These are phyloP conservation scores for Leptopilina drosophilae DNA, from an alignment of 2,888 invertebrate species.

Conservation along the genomic window DNA sequence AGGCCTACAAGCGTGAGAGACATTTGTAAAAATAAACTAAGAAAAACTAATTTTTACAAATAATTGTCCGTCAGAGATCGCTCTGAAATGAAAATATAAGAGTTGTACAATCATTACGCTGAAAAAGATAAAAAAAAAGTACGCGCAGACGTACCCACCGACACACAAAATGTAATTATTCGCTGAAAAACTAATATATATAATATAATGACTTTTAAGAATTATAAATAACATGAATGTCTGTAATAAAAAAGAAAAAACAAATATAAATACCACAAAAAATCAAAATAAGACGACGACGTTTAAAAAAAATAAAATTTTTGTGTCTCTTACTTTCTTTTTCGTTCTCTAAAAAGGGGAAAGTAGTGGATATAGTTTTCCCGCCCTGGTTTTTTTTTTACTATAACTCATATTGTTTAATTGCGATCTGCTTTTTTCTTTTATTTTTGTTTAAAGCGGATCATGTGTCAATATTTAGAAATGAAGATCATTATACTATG, in stretches of 20 bases:
- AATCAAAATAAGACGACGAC: slow-evolving; percentile 56
- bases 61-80: slow-evolving; percentile 66
- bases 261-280: slow-evolving; percentile 64
- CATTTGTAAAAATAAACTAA: slow-evolving; percentile 61
- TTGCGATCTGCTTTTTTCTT: slow-evolving; percentile 39
- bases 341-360: slow-evolving; percentile 49
- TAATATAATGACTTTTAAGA: slow-evolving; percentile 72
- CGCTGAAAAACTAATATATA: slow-evolving; percentile 66
- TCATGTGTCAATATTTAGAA: slow-evolving; percentile 52
- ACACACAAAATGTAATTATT: slow-evolving; percentile 68
- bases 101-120: slow-evolving; percentile 60
- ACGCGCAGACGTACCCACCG: slow-evolving; percentile 66
- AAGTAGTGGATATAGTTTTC: slow-evolving; percentile 46
- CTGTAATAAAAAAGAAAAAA: slow-evolving; percentile 72
- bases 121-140: slow-evolving; percentile 31
- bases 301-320: slow-evolving; percentile 47
- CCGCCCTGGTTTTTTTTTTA: slow-evolving; percentile 42
- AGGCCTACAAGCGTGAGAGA: slow-evolving; percentile 63
- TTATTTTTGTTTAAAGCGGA: slow-evolving; percentile 50
- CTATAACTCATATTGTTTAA: slow-evolving; percentile 24
- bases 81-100: slow-evolving; percentile 64
- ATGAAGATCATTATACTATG: slow-evolving; percentile 66
- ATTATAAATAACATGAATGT: slow-evolving; percentile 75
- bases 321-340: slow-evolving; percentile 55
- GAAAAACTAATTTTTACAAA: slow-evolving; percentile 50